Evolutionary conservation across 2,113 vertebrate species (phyloP).

Genomic region (Sula dactylatra): DNA sequence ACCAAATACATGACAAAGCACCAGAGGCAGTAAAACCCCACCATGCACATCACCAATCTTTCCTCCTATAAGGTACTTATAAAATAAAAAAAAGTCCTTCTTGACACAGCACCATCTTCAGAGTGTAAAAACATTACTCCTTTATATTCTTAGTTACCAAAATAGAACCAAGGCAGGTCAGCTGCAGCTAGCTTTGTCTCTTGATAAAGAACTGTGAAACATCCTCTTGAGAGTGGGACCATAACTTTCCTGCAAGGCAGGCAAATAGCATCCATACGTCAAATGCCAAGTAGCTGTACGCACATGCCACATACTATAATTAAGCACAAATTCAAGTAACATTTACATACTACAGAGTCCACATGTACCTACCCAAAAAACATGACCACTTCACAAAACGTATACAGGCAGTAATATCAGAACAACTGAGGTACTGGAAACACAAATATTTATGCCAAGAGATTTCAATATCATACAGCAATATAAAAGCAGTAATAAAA

Average conservation of each 20-base stretch:
- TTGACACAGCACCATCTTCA: conserved; percentile 94
- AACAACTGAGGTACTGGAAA: conserved; percentile 92
- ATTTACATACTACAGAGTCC: conserved; percentile 97
- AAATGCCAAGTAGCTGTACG: conserved; percentile 82
- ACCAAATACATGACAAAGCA: conserved; percentile 99
- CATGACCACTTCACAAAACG: conserved; percentile 93
- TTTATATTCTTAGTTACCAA: conserved; percentile 76
- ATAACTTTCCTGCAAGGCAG: conserved; percentile 81
- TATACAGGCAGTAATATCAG: conserved; percentile 91
- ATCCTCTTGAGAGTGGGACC: conserved; percentile 68
- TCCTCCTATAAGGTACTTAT: conserved; percentile 78
- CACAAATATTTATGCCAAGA: conserved; percentile 87
- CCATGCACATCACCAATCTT: conserved; percentile 88
- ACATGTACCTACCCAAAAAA: conserved; percentile 93
- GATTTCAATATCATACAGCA: conserved; percentile 83
- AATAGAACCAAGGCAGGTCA: conserved; percentile 82
- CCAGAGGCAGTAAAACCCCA: conserved; percentile 95
- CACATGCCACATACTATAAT: conserved; percentile 95
- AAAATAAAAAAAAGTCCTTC: conserved; percentile 78
- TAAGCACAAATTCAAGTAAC: conserved; percentile 99
- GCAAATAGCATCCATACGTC: conserved; percentile 90
- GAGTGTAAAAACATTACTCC: conserved; percentile 86
- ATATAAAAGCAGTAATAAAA: conserved; percentile 80
- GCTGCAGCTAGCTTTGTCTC: conserved; percentile 81
- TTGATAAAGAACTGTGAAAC: conserved; percentile 73